phyloP scores from a whole-genome alignment of 2,888 invertebrate genomes.

The Orchestes rusci region DNA sequence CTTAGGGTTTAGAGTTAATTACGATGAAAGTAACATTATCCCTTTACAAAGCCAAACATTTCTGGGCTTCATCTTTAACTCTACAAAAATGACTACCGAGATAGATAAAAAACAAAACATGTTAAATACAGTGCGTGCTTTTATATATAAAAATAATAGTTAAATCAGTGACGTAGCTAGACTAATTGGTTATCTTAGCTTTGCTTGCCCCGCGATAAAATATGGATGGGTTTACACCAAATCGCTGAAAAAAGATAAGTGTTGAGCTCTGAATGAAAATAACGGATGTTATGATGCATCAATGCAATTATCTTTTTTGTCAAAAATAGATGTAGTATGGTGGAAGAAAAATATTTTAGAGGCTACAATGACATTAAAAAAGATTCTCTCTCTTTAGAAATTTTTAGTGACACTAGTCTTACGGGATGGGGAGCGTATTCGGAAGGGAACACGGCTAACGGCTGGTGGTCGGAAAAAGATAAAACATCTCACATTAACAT shows the following conservation, averaged over 20 bases:
- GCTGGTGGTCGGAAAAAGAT: conserved; percentile 1
- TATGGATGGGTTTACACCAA: conserved; percentile 4
- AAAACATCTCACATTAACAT: too few species aligned
- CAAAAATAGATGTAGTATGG: conserved; percentile 2
- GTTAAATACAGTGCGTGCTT: neutral
- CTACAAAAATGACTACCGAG: neutral
- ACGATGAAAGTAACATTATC: neutral
- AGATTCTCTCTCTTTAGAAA: conserved; percentile 1
- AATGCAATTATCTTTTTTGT: neutral
- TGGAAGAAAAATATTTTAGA: conserved; percentile 3
- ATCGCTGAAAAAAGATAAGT: conserved; percentile 1
- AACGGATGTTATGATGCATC: neutral
- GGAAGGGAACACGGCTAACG: neutral
- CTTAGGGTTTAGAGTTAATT: neutral
- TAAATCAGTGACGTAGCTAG: neutral
- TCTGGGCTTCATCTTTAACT: neutral
- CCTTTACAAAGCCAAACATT: neutral
- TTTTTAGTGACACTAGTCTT: conserved; percentile 3
- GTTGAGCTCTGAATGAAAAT: neutral
- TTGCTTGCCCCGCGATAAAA: conserved; percentile 3
- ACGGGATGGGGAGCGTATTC: conserved; percentile 1
- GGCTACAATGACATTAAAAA: conserved; percentile 1
- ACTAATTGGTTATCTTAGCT: neutral
- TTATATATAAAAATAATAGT: neutral
- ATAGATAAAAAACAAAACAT: conserved; percentile 2